Percentiles rank a stretch among this genome's conserved stretches.
phyloP scores from a whole-genome alignment of 2,113 vertebrate species.

The Psilopsiagon aymara region DNA sequence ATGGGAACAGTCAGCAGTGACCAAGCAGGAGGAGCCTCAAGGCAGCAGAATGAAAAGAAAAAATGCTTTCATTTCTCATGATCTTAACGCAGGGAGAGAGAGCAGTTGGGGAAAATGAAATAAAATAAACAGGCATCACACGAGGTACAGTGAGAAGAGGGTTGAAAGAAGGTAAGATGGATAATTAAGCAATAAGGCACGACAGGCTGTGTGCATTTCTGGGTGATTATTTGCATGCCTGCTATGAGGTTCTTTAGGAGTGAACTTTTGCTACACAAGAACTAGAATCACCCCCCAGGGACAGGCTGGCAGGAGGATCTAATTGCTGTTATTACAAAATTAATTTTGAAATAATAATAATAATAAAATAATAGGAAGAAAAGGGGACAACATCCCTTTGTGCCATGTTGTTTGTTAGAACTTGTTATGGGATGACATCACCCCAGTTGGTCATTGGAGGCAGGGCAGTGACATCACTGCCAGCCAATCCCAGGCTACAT shows the following conservation, averaged over 20 bases:
- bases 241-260: neutral
- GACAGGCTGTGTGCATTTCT: slow-evolving; percentile 30
- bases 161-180: slow-evolving; percentile 48
- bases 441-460: neutral
- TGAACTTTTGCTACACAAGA: neutral
- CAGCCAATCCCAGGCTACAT: neutral
- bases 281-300: slow-evolving; percentile 7
- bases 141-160: neutral
- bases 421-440: neutral
- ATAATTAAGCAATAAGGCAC: slow-evolving; percentile 65
- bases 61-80: neutral
- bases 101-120: neutral
- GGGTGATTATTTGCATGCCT: slow-evolving; percentile 31
- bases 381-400: neutral
- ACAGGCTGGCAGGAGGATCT: slow-evolving; percentile 9
- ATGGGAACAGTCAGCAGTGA: neutral
- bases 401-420: neutral
- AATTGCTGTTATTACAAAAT: slow-evolving; percentile 41
- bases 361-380: neutral
- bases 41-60: neutral
- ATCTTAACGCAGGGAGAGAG: neutral
- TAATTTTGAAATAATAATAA: slow-evolving; percentile 46
- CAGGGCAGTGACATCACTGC: neutral
- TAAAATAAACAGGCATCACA: neutral
- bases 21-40: neutral